phyloP scores from a whole-genome alignment of 2,797 vertebrate species.

The Acridotheres tristis region DNA sequence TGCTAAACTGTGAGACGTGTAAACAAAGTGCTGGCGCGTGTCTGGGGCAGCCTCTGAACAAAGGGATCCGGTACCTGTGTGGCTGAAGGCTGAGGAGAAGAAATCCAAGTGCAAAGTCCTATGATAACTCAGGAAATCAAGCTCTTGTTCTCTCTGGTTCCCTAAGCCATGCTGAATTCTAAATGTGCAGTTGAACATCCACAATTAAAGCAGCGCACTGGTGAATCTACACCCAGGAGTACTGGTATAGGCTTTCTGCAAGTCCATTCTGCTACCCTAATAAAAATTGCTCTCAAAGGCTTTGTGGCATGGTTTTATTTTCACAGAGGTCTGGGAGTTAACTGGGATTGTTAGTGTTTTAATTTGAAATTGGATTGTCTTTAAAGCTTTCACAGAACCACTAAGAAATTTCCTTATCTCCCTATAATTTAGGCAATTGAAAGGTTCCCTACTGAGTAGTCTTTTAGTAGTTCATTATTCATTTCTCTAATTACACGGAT shows the following conservation, averaged over 20 bases:
- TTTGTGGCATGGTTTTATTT: constrained; percentile 69
- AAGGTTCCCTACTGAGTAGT: background rate
- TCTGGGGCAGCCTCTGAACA: background rate
- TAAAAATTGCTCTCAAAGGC: constrained; percentile 77
- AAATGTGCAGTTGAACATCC: constrained; percentile 31
- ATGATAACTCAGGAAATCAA: constrained; percentile 72
- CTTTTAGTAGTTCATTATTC: background rate
- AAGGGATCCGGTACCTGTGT: background rate
- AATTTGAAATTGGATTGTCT: background rate
- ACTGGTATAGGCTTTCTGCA: constrained; percentile 73
- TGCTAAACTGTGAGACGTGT: background rate
- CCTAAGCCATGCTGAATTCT: constrained; percentile 58
- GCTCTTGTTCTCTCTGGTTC: constrained; percentile 56
- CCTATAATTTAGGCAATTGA: rapidly evolving
- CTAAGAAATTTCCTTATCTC: background rate
- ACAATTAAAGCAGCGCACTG: background rate
- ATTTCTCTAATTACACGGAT: background rate
- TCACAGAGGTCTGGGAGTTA: background rate
- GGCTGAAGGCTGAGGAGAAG: constrained; percentile 3
- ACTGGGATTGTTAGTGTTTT: background rate
- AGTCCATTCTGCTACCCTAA: constrained; percentile 76
- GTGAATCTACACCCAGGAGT: constrained; percentile 43
- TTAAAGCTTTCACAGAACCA: background rate
- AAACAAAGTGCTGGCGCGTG: background rate
- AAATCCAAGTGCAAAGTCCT: background rate